Evolutionary conservation across 2,113 vertebrate species (phyloP).

Genomic region (Procapra przewalskii): DNA sequence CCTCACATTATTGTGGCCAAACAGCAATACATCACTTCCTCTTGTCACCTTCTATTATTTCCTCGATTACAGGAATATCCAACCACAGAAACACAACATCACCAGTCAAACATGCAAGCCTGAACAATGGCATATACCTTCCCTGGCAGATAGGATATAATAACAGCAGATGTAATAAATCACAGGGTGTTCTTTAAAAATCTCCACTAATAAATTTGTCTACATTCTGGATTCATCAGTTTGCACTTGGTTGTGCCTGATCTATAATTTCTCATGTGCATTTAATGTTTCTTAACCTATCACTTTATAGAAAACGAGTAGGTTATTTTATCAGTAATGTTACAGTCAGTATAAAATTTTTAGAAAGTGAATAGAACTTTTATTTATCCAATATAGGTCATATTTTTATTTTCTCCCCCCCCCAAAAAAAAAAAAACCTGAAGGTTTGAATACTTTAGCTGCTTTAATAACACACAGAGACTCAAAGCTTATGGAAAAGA

Average conservation of each 20-base stretch:
- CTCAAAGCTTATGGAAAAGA: neutral
- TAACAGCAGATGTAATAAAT: neutral
- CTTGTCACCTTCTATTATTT: neutral
- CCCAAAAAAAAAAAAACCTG: neutral
- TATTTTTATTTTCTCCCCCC: neutral
- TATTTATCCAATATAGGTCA: neutral
- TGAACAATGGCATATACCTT: neutral
- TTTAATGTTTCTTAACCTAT: neutral
- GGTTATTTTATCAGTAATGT: neutral
- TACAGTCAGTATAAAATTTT: neutral
- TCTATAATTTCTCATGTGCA: neutral
- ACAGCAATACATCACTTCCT: neutral
- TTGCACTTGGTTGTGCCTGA: rapidly evolving
- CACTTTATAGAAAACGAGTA: neutral
- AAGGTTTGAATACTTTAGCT: neutral
- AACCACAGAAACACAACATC: neutral
- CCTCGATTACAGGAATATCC: neutral
- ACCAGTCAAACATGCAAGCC: neutral
- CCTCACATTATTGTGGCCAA: neutral
- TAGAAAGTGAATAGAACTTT: neutral
- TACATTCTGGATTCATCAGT: neutral
- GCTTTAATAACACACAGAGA: neutral
- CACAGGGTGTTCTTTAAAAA: neutral
- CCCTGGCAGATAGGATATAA: neutral
- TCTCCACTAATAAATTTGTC: neutral